Percentiles rank a stretch among this genome's conserved stretches.
These are phyloP conservation scores for Daktulosphaira vitifoliae DNA, from an alignment of 1,140 invertebrate species.

Conservation along the genomic window DNA sequence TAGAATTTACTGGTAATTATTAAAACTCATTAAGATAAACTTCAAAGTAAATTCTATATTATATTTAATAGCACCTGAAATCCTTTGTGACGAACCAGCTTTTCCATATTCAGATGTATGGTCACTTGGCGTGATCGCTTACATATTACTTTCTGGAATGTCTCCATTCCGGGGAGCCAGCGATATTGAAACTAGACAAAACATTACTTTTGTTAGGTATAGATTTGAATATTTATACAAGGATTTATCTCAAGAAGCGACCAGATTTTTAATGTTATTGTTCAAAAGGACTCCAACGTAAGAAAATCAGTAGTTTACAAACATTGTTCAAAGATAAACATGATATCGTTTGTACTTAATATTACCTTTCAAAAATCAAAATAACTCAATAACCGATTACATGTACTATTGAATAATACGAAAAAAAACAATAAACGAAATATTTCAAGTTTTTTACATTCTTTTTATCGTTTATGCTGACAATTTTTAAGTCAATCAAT, in stretches of 20 bases:
- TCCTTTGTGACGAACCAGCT: constrained; percentile 74
- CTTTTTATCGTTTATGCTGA: no score
- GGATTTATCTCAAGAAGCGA: constrained; percentile 87
- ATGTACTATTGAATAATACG: no score
- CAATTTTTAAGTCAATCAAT: no score
- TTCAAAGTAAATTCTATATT: constrained; percentile 27
- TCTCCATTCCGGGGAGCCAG: constrained; percentile 82
- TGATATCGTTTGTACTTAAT: neutral
- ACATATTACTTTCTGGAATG: constrained; percentile 86
- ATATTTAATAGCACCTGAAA: constrained; percentile 71
- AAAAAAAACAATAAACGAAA: no score
- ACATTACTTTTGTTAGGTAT: constrained; percentile 87
- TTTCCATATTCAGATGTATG: constrained; percentile 90
- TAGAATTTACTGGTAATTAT: constrained; percentile 60
- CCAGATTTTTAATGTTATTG: constrained; percentile 86
- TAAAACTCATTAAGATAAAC: neutral
- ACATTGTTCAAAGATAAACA: neutral
- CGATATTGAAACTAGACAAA: constrained; percentile 76
- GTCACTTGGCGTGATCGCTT: constrained; percentile 86
- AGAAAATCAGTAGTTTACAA: constrained; percentile 40
- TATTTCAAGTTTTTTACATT: no score
- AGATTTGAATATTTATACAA: constrained; percentile 90
- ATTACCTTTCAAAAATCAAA: neutral
- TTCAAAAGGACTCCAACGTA: constrained; percentile 89
- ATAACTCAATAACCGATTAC: no score